Evolutionary conservation across 2,797 vertebrate species (phyloP).

Genomic region (Diglossa cyanea): DNA sequence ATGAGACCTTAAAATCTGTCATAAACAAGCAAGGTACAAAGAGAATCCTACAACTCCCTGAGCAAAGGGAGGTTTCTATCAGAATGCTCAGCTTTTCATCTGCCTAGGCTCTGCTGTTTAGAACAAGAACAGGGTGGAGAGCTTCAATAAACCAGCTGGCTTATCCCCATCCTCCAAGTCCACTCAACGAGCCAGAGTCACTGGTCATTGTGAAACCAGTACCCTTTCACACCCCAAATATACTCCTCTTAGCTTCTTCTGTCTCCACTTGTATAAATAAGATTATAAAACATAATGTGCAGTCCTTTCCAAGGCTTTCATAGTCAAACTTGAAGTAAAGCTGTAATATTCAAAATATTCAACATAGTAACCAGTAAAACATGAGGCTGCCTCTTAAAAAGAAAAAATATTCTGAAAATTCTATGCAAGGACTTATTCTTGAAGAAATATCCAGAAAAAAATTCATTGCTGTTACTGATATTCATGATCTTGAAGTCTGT

Average conservation of each 20-base stretch:
- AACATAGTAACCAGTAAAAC: background rate
- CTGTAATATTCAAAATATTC: background rate
- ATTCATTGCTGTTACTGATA: background rate
- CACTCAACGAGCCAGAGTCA: background rate
- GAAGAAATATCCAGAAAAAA: background rate
- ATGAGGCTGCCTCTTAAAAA: background rate
- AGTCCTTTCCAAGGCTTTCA: background rate
- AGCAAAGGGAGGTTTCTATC: background rate
- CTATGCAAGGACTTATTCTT: background rate
- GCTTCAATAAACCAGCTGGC: background rate
- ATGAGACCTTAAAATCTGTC: background rate
- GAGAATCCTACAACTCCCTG: background rate
- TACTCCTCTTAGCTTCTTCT: background rate
- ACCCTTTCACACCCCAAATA: no score
- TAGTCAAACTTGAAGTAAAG: background rate
- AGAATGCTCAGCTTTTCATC: background rate
- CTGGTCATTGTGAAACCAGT: background rate
- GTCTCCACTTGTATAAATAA: background rate
- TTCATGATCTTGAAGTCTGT: background rate
- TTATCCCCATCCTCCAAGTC: background rate
- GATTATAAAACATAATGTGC: background rate
- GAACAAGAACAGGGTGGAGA: background rate
- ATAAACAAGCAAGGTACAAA: background rate
- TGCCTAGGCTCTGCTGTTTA: background rate
- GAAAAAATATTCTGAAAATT: background rate